Evolutionary conservation across 2,888 invertebrate genomes (phyloP).

Genomic region (Oscheius sp.): DNA sequence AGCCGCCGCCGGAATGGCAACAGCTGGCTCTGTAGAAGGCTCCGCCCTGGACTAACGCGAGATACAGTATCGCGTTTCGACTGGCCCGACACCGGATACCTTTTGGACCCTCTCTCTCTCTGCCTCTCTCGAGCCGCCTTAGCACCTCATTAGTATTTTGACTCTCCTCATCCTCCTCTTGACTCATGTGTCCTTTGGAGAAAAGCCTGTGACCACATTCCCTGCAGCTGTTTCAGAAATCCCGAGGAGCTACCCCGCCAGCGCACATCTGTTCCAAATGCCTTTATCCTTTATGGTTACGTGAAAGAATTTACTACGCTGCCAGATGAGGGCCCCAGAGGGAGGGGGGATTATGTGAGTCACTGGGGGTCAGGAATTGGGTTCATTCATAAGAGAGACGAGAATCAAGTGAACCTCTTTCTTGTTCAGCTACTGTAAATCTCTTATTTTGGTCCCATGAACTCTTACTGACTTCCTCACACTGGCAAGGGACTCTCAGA

Average conservation of each 20-base stretch:
- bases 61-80: slow-evolving; percentile 34
- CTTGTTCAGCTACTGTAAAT: not conserved
- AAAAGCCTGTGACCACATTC: not conserved
- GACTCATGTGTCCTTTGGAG: not conserved
- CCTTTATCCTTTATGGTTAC: slow-evolving; percentile 56
- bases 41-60: slow-evolving; percentile 4
- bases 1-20: not conserved
- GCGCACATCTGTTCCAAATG: slow-evolving; percentile 45
- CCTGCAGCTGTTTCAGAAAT: slow-evolving; percentile 26
- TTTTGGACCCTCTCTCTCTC: slow-evolving; percentile 6
- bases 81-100: slow-evolving; percentile 23
- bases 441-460: too few species aligned
- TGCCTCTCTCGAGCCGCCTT: not conserved
- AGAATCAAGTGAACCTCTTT: too few species aligned
- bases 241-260: slow-evolving; percentile 17
- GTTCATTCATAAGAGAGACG: too few species aligned
- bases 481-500: too few species aligned
- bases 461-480: too few species aligned
- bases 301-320: slow-evolving; percentile 38
- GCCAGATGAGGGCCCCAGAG: not conserved
- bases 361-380: not conserved
- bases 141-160: slow-evolving; percentile 13
- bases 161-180: not conserved
- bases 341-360: not conserved
- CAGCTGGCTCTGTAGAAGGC: slow-evolving; percentile 5